A percentile compares a stretch with the other conserved stretches of the same genome.
Evolutionary conservation across 2,113 vertebrate species (phyloP).

Genomic region (Sturnus vulgaris): DNA sequence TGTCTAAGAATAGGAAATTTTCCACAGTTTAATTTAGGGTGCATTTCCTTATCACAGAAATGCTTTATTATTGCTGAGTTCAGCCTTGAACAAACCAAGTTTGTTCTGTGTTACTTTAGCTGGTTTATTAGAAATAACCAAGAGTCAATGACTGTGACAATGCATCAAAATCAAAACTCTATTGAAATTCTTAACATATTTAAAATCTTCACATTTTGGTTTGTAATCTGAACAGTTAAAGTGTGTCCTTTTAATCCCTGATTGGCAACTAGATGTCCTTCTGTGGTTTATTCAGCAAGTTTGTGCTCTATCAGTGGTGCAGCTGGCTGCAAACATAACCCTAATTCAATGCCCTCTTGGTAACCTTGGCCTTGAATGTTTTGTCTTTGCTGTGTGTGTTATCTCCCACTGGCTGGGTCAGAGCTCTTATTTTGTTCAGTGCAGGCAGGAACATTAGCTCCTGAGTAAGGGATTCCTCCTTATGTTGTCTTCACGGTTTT

Average conservation of each 20-base stretch:
- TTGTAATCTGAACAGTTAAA: not conserved
- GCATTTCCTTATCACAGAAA: not conserved
- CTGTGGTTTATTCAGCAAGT: not conserved
- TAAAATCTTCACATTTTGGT: not conserved
- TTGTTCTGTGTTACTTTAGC: not conserved
- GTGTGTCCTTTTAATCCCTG: not conserved
- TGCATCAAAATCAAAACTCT: not conserved
- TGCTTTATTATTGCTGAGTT: not conserved
- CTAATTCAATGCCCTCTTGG: not conserved
- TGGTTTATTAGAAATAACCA: not conserved
- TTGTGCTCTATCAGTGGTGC: not conserved
- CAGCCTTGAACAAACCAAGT: not conserved
- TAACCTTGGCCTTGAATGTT: conserved; percentile 1
- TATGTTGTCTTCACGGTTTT: fast-evolving
- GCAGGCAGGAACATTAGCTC: not conserved
- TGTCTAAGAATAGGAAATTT: not conserved
- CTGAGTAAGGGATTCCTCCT: not conserved
- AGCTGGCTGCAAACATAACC: not conserved
- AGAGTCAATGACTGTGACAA: not conserved
- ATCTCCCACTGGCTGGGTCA: not conserved
- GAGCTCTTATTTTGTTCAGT: not conserved
- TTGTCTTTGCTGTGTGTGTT: not conserved
- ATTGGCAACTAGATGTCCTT: not conserved
- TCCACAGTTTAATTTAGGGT: not conserved
- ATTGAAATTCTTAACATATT: not conserved